Base-by-base conservation (phyloP, 2,888 invertebrate species). In the Darwinula stevensoni region DNA sequence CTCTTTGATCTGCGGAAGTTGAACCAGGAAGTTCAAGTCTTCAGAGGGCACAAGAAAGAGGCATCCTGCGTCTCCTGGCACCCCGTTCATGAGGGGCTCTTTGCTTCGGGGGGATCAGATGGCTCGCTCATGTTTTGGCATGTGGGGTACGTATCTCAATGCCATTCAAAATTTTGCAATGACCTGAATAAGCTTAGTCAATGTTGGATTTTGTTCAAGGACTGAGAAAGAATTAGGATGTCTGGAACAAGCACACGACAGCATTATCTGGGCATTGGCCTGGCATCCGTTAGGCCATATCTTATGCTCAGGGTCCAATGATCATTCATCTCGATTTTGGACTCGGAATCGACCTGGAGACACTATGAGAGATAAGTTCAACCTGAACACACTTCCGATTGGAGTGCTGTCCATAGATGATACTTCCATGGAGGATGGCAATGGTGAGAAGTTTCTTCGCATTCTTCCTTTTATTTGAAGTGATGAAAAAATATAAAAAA, bases 251-350 rank as follows among this genome's bases (percentile, higher is more conserved):
- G 97, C 97, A 3, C 97, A 99, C 53, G 97, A 99, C 51, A 86
- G 84, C 45, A 88, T 91, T 47, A 88, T 97, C 3, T 99, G 97
- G 97, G 82, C 86, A 11, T 60, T 97, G 47, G 86, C 88, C 17
- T 99, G 97, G 97, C 97, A 99, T 60, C 97, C 97, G 1, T 57
- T 97, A 13, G 97, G 97, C 2, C 97, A 99, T 47, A 94, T 99
- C 43, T 58, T 99, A 17, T 91, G 88, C 46, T 88, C 94, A 3
- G 97, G 94, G 0, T 94, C 94, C n/a, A 99, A 99, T 55, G 97
- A 99, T 54, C 94, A 97, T 46, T 84, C 91, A 16, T 76, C 71
- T 15, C 97, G 97, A 56, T 99, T 99, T 56, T 99, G 97, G 97
- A 91, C 97, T 2, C 60, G 97, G 38, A 97, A 97, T 54, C 65